Conservation (phyloP, 92 coral and sea anemone species). For the Bergia puertoricense region DNA sequence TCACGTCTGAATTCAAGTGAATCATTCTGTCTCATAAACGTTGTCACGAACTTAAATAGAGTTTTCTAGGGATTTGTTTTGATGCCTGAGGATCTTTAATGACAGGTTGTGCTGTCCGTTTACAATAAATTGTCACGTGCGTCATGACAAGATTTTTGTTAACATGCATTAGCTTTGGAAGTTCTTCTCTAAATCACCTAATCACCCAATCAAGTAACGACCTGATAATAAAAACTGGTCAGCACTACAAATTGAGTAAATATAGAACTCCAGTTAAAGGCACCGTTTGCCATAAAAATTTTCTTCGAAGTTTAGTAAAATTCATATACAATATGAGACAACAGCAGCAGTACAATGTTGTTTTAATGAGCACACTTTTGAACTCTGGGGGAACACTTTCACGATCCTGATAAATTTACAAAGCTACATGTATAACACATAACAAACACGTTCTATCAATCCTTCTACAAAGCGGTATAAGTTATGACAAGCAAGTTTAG, state of each 20-base stretch:
- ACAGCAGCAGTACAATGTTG: background rate
- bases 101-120: background rate
- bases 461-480: conserved; percentile 6
- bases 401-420: background rate
- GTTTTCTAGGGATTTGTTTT: background rate
- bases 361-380: background rate
- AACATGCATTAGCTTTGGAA: background rate
- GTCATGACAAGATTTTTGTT: background rate
- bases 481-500: conserved; percentile 29
- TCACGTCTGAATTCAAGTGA: too few relatives aligned
- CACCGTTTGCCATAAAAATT: background rate
- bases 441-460: background rate
- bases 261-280: background rate
- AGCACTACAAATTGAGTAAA: background rate
- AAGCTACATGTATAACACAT: background rate
- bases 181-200: background rate
- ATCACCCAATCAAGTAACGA: background rate
- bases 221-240: background rate
- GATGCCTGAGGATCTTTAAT: too few relatives aligned
- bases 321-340: background rate
- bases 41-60: background rate
- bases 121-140: background rate
- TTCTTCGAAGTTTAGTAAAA: background rate
- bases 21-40: too few relatives aligned
- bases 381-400: background rate